Percentiles rank a stretch among this genome's conserved stretches.
phyloP scores from a whole-genome alignment of 2,888 invertebrate genomes.

The Ypsolopha sequella region DNA sequence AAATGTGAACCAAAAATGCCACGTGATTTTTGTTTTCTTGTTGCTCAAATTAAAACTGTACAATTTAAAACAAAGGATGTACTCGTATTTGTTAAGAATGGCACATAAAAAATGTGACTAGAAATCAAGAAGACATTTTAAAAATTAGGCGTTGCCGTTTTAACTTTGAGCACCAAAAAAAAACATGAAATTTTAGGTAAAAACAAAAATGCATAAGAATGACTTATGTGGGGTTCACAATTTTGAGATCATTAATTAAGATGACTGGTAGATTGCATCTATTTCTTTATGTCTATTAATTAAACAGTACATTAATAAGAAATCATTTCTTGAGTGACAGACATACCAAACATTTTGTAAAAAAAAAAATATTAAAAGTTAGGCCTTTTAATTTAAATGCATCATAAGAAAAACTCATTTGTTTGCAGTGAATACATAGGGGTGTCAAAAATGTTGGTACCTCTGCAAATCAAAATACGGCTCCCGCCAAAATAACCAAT shows the following conservation, averaged over 20 bases:
- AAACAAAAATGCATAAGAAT: conserved; percentile 35
- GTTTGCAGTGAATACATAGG: too few species aligned
- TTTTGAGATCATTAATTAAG: conserved; percentile 58
- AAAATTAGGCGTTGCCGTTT: conserved; percentile 16
- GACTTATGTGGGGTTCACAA: conserved; percentile 51
- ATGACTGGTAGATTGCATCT: conserved; percentile 24
- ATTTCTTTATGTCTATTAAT: conserved; percentile 11
- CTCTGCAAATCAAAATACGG: conserved; percentile 24
- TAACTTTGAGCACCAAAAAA: conserved; percentile 2
- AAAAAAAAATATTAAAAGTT: conserved; percentile 1
- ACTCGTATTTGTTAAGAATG: conserved; percentile 19
- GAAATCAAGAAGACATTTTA: conserved; percentile 10
- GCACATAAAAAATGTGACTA: conserved; percentile 42
- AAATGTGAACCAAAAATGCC: conserved; percentile 4
- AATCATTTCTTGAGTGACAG: conserved; percentile 15
- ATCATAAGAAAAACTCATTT: conserved; percentile 6
- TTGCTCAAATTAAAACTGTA: not conserved
- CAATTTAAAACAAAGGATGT: conserved; percentile 6
- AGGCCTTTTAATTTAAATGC: conserved; percentile 9
- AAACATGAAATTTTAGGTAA: conserved; percentile 11
- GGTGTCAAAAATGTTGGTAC: conserved; percentile 39
- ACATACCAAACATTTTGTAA: conserved; percentile 43
- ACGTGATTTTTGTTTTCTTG: conserved; percentile 2
- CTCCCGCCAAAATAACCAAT: conserved; percentile 31
- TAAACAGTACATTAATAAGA: conserved; percentile 3